Evolutionary conservation across 2,113 vertebrate species (phyloP).

Genomic region (Chlamydotis undulata): DNA sequence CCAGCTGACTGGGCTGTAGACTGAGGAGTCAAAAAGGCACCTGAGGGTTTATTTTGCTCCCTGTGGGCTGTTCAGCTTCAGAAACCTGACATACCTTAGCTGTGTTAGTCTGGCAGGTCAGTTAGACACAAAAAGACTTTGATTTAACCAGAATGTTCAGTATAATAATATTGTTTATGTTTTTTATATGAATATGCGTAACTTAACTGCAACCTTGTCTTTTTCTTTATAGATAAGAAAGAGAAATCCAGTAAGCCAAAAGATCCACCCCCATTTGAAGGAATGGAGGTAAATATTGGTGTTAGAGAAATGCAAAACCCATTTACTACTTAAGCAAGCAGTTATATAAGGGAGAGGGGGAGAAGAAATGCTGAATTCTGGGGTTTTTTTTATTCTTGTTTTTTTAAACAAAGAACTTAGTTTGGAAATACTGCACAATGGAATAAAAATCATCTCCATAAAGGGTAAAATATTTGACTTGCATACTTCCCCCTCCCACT

Average conservation of each 20-base stretch:
- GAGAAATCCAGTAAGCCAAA: constrained; percentile 84
- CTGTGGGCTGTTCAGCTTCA: neutral
- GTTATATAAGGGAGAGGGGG: neutral
- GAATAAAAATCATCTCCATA: constrained; percentile 36
- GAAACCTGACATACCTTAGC: neutral
- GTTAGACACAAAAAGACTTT: neutral
- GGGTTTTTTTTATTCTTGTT: neutral
- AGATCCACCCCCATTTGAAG: constrained; percentile 88
- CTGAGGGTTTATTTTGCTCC: neutral
- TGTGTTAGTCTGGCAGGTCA: neutral
- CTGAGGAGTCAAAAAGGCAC: neutral
- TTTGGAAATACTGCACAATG: constrained; percentile 20
- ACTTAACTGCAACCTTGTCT: neutral
- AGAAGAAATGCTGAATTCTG: neutral
- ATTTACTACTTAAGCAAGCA: neutral
- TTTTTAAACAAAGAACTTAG: constrained; percentile 32
- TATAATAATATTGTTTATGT: neutral
- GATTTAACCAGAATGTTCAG: neutral
- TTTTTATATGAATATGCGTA: neutral
- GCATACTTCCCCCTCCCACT: neutral
- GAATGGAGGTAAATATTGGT: constrained; percentile 84
- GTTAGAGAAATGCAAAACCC: neutral
- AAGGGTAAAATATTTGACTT: constrained; percentile 31
- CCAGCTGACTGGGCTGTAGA: neutral
- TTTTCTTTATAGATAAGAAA: constrained; percentile 79